Evolutionary conservation across 1,140 invertebrate species (phyloP), one percentile per base, ranked within the genome.

Genomic region (Gonioctena quinquepunctata): DNA sequence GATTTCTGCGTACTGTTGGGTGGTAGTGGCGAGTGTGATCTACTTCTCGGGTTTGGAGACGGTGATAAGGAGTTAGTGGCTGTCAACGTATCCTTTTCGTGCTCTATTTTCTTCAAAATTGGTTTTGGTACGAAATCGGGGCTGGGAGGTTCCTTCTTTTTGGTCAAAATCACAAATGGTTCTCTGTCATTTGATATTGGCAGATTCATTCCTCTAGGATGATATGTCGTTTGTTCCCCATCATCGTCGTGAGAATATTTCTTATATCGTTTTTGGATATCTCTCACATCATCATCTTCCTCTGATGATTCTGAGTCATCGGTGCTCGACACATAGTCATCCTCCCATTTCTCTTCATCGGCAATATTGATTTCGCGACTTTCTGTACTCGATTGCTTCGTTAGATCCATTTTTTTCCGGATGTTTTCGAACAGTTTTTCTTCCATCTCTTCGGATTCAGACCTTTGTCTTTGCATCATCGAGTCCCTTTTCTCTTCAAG

Each of bases 71-170:
- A 57, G 23, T 60, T 56, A 21, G 67, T 62, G 7, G 2, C 21
- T 23, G 11, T 23, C 42, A 54, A 16, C n/a, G n/a, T n/a, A n/a
- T 56, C 18, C 54, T 77, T 68, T 48, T 66, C 22, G 68, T 61
- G 22, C 22, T 81, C 77, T 78, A 79, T 71, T 79, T 88, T 83
- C 74, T 93, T 93, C 2, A 93, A 75, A 72, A 93, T 93, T 4
- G 92, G 92, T 77, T 93, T 93, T 4, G 91, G 92, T 27, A 91
- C 78, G 73, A 91, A 88, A 76, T 89, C 88, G 0, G 87, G 88
- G 78, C 88, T 88, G 1, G 87, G 86, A 22, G 88, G 82, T 18
- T 87, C 85, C 52, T 87, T 80, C 7, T 86, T 85, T 70, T 88
- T 88, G 5, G 84, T 84, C 6, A 86, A 81, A 63, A 89, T 87